A percentile compares a stretch with the other conserved stretches of the same genome.
These are phyloP conservation scores for Apus apus DNA, from an alignment of 2,113 vertebrate species.

Conservation along the genomic window DNA sequence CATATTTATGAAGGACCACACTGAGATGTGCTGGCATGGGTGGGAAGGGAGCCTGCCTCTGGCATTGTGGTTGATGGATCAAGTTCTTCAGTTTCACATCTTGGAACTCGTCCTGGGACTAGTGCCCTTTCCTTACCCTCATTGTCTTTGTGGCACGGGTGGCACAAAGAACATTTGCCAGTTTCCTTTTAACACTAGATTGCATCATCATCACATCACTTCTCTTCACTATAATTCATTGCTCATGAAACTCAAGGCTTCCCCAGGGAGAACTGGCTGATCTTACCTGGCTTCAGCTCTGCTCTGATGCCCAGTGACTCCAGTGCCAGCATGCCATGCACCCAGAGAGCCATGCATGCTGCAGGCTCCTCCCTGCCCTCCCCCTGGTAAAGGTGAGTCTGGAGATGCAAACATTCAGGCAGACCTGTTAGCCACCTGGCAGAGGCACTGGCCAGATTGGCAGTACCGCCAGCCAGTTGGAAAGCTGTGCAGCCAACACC, in stretches of 20 bases:
- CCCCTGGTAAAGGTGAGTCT: neutral
- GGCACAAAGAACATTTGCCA: neutral
- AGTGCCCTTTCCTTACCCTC: neutral
- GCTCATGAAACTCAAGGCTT: neutral
- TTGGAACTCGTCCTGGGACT: neutral
- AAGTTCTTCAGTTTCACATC: neutral
- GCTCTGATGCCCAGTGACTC: neutral
- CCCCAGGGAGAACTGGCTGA: neutral
- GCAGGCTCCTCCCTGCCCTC: neutral
- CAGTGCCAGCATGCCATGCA: neutral
- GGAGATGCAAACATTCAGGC: conserved; percentile 4
- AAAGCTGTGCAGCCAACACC: conserved; percentile 56
- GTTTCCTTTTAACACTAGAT: neutral
- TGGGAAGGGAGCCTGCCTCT: neutral
- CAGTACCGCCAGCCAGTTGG: conserved; percentile 44
- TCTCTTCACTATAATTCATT: neutral
- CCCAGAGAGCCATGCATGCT: fast-evolving
- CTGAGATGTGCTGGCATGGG: neutral
- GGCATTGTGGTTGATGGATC: neutral
- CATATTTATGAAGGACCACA: conserved; percentile 3
- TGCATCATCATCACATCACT: neutral
- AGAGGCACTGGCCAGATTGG: conserved; percentile 52
- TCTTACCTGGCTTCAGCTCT: neutral
- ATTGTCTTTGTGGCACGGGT: neutral
- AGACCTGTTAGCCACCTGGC: conserved; percentile 64